Evolutionary conservation across 2,113 vertebrate genomes (phyloP).

Genomic region (Melanocharis versteri): DNA sequence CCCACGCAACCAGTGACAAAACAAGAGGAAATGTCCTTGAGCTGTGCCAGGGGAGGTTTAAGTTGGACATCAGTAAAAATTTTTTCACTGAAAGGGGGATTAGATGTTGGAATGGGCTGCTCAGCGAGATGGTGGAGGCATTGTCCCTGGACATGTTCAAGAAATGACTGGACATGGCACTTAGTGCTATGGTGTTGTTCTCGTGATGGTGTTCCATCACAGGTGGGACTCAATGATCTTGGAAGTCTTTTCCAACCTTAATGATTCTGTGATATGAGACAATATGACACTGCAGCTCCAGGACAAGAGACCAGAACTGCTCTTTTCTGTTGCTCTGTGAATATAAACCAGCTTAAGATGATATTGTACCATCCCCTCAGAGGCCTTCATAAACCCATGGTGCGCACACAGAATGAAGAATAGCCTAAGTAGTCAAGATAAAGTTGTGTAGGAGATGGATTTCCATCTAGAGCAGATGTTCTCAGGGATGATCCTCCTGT

Average conservation of each 20-base stretch:
- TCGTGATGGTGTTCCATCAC: neutral
- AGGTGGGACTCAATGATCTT: neutral
- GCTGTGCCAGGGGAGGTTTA: neutral
- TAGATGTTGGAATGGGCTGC: neutral
- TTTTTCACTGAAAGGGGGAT: neutral
- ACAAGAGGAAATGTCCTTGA: neutral
- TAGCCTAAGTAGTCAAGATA: neutral
- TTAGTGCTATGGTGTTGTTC: neutral
- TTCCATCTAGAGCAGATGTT: neutral
- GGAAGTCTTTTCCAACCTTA: neutral
- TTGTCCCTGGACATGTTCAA: rapidly evolving
- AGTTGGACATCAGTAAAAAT: neutral
- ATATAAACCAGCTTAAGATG: neutral
- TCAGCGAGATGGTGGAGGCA: neutral
- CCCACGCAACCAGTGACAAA: rapidly evolving
- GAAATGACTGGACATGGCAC: neutral
- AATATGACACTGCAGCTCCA: neutral
- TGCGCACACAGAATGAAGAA: neutral
- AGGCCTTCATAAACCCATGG: neutral
- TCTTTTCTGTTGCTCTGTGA: neutral
- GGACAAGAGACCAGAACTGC: neutral
- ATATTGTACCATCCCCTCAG: neutral
- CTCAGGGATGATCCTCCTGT: neutral
- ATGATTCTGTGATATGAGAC: neutral
- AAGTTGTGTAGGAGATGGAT: neutral